Evolutionary conservation across 2,888 invertebrate genomes (phyloP), one percentile per base, ranked within the genome.

Genomic region (Abrostola triplasia): DNA sequence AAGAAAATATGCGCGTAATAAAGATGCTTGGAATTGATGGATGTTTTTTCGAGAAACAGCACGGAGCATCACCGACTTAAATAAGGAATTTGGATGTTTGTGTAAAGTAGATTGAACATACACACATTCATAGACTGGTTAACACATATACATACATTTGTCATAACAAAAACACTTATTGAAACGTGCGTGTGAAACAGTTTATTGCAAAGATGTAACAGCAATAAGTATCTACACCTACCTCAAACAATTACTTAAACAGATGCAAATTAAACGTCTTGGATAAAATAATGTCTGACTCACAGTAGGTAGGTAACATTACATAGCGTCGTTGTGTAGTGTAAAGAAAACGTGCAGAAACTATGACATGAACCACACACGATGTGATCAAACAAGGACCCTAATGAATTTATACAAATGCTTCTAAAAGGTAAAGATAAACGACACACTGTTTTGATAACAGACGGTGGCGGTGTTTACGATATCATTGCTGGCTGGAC

Each of bases 381-480:
- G 69, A 55, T 48, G 77, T 47, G 36, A 54, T 51, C 41, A 36
- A 74, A 76, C 73, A 76, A 73, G 50, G 60, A 51, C 50, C 58
- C 1, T 57, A 64, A 24, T 70, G 65, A 76, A 64, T 70, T 64
- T 66, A 81, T 73, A 73, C 65, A 65, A 76, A 70, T 63, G 66
- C 71, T 64, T 69, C 70, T 59, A 65, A 77, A 79, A 79, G 71
- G 76, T 81, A 77, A 81, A 75, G 44, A 81, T 80, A 81, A 80
- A 79, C 83, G 73, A 50, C 24, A 44, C 56, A 60, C 68, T 85
- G 82, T 85, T 85, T 80, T 84, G 75, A 84, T 84, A 85, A 83
- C 78, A 78, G 44, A 62, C 70, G 54, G 42, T 44, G 36, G 65
- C 56, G 11, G 59, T 67, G 70, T 72, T 70, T 76, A 71, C 64